Percentiles rank a stretch among this genome's conserved stretches.
phyloP scores from a whole-genome alignment of 2,888 invertebrate species.

The Nowickia ferox region DNA sequence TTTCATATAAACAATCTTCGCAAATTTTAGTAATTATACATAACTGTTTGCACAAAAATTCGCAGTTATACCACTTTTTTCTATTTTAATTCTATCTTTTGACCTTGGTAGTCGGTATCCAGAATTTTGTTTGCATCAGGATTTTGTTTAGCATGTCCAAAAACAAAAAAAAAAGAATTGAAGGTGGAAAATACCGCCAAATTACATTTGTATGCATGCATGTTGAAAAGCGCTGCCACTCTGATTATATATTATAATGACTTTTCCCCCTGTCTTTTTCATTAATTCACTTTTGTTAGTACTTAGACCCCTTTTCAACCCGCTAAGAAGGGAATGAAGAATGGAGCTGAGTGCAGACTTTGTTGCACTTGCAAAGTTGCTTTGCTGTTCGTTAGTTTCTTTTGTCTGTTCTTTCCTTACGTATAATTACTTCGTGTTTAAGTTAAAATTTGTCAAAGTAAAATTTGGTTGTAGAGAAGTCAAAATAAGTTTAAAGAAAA shows the following conservation, averaged over 20 bases:
- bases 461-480: too few species aligned
- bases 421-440: too few species aligned
- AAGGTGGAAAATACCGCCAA: constrained; percentile 24
- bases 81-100: constrained; percentile 20
- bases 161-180: neutral
- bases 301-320: too few species aligned
- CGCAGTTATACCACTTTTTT: constrained; percentile 48
- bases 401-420: too few species aligned
- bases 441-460: too few species aligned
- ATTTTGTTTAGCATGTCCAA: constrained; percentile 1
- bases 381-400: too few species aligned
- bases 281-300: neutral
- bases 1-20: neutral
- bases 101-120: constrained; percentile 5
- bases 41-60: constrained; percentile 59
- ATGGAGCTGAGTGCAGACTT: too few species aligned
- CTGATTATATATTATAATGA: too few species aligned
- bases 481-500: too few species aligned
- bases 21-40: constrained; percentile 17
- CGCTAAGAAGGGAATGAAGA: too few species aligned
- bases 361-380: too few species aligned
- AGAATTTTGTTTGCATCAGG: constrained; percentile 4
- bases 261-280: neutral
- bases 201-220: neutral
- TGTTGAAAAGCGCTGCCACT: too few species aligned